phyloP scores from a whole-genome alignment of 2,113 vertebrate species.

The Atractosteus spatula region DNA sequence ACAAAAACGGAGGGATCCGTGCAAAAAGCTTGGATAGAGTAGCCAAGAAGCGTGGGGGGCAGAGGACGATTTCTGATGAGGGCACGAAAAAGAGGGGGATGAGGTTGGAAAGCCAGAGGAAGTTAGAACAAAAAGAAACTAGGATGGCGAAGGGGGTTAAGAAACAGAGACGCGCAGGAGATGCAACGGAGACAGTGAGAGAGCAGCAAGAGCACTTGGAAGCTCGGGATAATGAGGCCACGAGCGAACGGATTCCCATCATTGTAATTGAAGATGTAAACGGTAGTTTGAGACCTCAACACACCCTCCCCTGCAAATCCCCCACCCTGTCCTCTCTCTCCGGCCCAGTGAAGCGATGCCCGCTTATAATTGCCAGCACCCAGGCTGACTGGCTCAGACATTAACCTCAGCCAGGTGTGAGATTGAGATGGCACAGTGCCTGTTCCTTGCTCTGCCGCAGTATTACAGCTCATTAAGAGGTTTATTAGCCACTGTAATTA shows the following conservation, averaged over 20 bases:
- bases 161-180: neutral
- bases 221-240: neutral
- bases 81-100: too few relatives aligned
- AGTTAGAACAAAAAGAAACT: neutral
- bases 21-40: too few relatives aligned
- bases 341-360: neutral
- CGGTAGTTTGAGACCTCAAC: neutral
- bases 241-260: slow-evolving; percentile 11
- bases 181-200: slow-evolving; percentile 1
- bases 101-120: neutral
- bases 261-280: neutral
- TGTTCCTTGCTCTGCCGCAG: slow-evolving; percentile 11
- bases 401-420: slow-evolving; percentile 48
- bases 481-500: slow-evolving; percentile 66
- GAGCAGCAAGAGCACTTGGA: slow-evolving; percentile 3
- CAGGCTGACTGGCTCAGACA: neutral
- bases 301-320: slow-evolving; percentile 20
- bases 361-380: slow-evolving; percentile 27
- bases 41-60: too few relatives aligned
- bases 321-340: neutral
- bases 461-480: slow-evolving; percentile 54
- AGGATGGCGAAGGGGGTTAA: neutral
- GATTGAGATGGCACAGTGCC: slow-evolving; percentile 47
- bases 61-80: too few relatives aligned
- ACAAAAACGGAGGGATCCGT: too few relatives aligned